These are phyloP conservation scores for Caenorhabditis doughertyi DNA, from an alignment of 2,888 invertebrate genomes.

Conservation along the genomic window DNA sequence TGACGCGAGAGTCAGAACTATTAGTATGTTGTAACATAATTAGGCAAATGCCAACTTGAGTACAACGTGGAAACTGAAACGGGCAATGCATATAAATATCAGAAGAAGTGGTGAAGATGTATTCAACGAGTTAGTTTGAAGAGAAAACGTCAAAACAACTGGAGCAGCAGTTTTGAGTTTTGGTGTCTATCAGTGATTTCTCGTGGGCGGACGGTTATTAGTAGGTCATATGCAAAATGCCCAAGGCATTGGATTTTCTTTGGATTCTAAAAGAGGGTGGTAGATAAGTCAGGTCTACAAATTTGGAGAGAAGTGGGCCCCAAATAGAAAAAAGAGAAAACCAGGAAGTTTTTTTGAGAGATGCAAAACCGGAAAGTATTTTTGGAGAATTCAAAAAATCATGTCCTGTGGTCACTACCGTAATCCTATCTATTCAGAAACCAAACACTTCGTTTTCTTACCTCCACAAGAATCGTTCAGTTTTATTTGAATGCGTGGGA, in stretches of 20 bases:
- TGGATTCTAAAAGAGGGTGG: constrained; percentile 32
- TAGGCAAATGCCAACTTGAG: constrained; percentile 29
- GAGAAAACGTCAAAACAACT: neutral
- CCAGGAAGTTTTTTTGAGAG: constrained; percentile 30
- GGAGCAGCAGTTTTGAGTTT: constrained; percentile 1
- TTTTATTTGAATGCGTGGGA: constrained; percentile 9
- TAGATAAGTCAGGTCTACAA: constrained; percentile 9
- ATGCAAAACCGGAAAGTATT: constrained; percentile 21
- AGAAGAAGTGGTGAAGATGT: constrained; percentile 28
- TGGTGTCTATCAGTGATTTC: constrained; percentile 51
- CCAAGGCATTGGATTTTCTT: constrained; percentile 4
- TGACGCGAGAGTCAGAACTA: constrained; percentile 1
- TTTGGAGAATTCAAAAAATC: constrained; percentile 3
- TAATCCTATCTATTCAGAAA: neutral
- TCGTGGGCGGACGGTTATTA: constrained; percentile 1
- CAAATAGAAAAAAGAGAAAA: constrained; percentile 22
- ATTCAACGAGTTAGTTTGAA: neutral
- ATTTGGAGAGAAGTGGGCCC: constrained; percentile 14
- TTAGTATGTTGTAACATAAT: constrained; percentile 16
- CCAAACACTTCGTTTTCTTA: neutral
- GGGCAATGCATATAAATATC: constrained; percentile 17
- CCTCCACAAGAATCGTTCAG: no score
- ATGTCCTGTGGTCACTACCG: neutral
- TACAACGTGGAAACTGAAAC: neutral
- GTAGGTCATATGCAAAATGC: constrained; percentile 22